Evolutionary conservation across 2,888 invertebrate genomes (phyloP).

Genomic region (Drosophila infuscata): DNA sequence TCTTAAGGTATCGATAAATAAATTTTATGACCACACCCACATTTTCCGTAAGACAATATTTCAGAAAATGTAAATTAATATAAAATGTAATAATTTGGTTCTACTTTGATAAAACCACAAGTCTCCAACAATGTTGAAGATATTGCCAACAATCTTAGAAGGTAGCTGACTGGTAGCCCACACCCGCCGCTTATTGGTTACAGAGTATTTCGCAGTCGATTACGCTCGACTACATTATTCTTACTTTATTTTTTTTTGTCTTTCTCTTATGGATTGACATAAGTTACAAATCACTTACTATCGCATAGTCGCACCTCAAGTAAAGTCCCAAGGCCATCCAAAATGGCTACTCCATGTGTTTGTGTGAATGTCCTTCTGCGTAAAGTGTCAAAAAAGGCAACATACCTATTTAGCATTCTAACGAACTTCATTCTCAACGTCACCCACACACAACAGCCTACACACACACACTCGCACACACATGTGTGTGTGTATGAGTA

Average conservation of each 20-base stretch:
- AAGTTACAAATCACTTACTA: conserved; percentile 67
- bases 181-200: not conserved
- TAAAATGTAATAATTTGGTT: too few relatives aligned
- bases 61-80: too few relatives aligned
- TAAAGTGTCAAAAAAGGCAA: conserved; percentile 52
- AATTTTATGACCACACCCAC: too few relatives aligned
- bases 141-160: too few relatives aligned
- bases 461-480: conserved; percentile 11
- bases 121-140: not conserved
- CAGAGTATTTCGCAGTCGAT: not conserved
- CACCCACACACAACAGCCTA: conserved; percentile 21
- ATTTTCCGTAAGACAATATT: too few relatives aligned
- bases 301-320: conserved; percentile 31
- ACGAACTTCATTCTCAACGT: conserved; percentile 59
- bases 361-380: conserved; percentile 16
- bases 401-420: conserved; percentile 67
- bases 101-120: too few relatives aligned
- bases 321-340: conserved; percentile 6
- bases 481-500: conserved; percentile 26
- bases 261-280: conserved; percentile 41
- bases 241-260: not conserved
- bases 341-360: conserved; percentile 5
- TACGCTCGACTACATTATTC: not conserved
- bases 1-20: too few relatives aligned
- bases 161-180: too few relatives aligned